These are phyloP conservation scores for human (Homo sapiens) DNA, from an alignment of 2,113 vertebrate genomes.

Conservation along the genomic window GRCh38 chr5:132709501-132710000, in stretches of 20 bases:
- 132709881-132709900: conserved; percentile 3
- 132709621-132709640: background rate
- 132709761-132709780: background rate
- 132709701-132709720: background rate
- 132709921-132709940: background rate
- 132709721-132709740: background rate
- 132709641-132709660: conserved; percentile 17
- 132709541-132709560: conserved; percentile 3
- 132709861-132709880: conserved; percentile 5
- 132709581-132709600: conserved; percentile 45
- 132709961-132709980: conserved; percentile 49
- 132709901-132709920: background rate
- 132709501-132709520: conserved; percentile 32
- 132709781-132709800: background rate
- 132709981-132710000: conserved; percentile 59
- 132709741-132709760: background rate
- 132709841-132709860: background rate
- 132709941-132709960: conserved; percentile 5
- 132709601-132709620: conserved; percentile 39
- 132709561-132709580: background rate
- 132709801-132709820: background rate
- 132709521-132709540: conserved; percentile 26
- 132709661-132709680: background rate
- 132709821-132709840: background rate
- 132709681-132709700: conserved; percentile 24